Evolutionary conservation across 2,888 invertebrate genomes (phyloP), one percentile per base, ranked within the genome.

Genomic region (Himalopsyche anomala): DNA sequence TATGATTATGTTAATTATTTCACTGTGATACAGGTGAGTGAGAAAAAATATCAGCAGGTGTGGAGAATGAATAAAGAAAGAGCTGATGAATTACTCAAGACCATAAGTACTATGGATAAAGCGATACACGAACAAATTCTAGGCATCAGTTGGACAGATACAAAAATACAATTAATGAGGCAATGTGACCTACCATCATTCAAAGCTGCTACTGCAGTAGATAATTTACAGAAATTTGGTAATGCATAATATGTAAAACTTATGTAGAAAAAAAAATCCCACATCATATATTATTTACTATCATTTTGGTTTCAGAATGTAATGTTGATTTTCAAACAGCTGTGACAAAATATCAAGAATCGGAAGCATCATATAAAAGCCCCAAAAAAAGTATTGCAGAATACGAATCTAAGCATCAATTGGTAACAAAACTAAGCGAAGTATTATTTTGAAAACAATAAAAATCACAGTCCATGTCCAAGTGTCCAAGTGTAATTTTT

Each of bases 101-200:
- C 94, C 91, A 94, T 95, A 88, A 90, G 94, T 79, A 91, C 92
- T 17, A 94, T 94, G 3, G 95, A 96, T 90, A 92, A 92, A 89
- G 91, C 95, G 84, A 90, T 96, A n/a, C 92, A 94, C 89, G 95
- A 95, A 89, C 94, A 95, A 89, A 93, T 94, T 89, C 90, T 96
- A 89, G 94, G 94, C 0, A 89, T 95, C 54, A 91, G 92, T 5
- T 95, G 95, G 95, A 89, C 90, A 19, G 90, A 91, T 17, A 94
- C 95, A 0, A 90, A 91, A n/a, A 62, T 91, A 15, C 81, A 89
- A 36, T 86, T 92, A 42, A 89, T 93, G 28, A 90, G 90, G 54
- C 93, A 92, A 89, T 91, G 91, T 74, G 91, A 93, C 88, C 89
- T 94, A 85, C 91, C 91, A 0, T 94, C 94, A 62, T 94, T 92